Base-by-base conservation (phyloP, 2,797 vertebrate species). In the Halcyon badia region DNA sequence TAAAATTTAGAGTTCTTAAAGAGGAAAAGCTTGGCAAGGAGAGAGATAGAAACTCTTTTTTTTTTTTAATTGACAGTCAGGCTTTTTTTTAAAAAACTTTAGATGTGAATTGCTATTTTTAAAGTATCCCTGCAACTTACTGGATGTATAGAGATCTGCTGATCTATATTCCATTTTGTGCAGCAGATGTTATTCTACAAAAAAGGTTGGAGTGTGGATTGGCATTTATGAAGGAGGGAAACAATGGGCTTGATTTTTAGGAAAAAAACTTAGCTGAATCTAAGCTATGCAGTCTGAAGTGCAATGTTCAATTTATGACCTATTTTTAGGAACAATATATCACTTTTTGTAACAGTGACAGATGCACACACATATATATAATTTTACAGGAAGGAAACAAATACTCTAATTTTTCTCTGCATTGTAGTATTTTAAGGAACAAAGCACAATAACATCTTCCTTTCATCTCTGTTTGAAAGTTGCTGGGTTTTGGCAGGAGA, bases 271-370 rank as follows among this genome's bases (percentile, higher is more conserved):
- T 77, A 56, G n/a, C 56, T 91, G 64, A 77, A 66, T 85, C 60
- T 75, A 57, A 80, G 31, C 28, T 52, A 21, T 52, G 48, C 31
- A 68, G 31, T 20, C 75, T 92, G 87, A 95, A 87, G 39, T 21
- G 0, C 35, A 81, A 14, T 64, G 31, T 71, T 93, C 84, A 64
- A 18, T 66, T 76, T 70, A 44, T 78, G 79, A 87, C 65, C 72
- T 91, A 41, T 95, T 96, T 93, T 96, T 87, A 57, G 71, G 71
- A 83, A 41, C 31, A 79, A 85, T 80, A 18, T 64, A 80, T 92
- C 64, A 89, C n/a, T 91, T 89, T 82, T 54, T 87, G 22, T 73
- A 83, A 44, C 52, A 49, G 77, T 87, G 88, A 82, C 82, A 91
- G 60, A 85, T 52, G 72, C 12, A 61, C 33, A 54, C 9, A 70